phyloP scores from a whole-genome alignment of 2,888 invertebrate genomes.

The Germaria angustata region DNA sequence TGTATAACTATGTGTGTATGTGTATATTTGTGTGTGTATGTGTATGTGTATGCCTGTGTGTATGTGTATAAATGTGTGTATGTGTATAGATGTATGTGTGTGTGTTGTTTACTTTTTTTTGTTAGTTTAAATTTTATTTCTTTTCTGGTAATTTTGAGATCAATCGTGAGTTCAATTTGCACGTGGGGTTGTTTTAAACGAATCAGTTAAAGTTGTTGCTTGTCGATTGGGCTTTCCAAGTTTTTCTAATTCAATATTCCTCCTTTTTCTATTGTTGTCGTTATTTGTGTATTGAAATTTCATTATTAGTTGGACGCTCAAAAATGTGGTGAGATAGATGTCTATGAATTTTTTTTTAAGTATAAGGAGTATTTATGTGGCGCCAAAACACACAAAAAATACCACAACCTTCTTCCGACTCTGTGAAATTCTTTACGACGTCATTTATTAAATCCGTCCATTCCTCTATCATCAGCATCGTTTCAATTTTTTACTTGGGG shows the following conservation, averaged over 20 bases:
- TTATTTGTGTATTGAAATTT: conserved; percentile 37
- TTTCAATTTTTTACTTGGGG: neutral
- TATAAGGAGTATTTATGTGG: conserved; percentile 35
- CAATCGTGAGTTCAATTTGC: conserved; percentile 66
- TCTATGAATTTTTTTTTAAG: conserved; percentile 15
- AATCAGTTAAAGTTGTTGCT: conserved; percentile 32
- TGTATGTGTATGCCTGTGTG: conserved; percentile 34
- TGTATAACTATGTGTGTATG: conserved; percentile 49
- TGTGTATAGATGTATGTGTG: conserved; percentile 15
- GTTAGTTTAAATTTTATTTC: conserved; percentile 28
- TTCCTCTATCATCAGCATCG: conserved; percentile 9
- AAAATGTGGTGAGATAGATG: conserved; percentile 20
- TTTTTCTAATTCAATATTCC: conserved; percentile 52
- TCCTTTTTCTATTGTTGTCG: conserved; percentile 28
- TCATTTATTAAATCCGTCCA: conserved; percentile 2
- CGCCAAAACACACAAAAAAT: conserved; percentile 18
- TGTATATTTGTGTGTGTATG: no score
- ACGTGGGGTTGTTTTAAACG: conserved; percentile 57
- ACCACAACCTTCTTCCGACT: conserved; percentile 24
- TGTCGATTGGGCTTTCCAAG: conserved; percentile 34
- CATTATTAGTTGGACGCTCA: conserved; percentile 42
- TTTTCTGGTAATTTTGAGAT: conserved; percentile 57
- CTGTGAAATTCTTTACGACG: neutral
- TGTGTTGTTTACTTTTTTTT: conserved; percentile 51
- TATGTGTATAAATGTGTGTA: conserved; percentile 42